These are phyloP conservation scores for Trisateles emortualis DNA, from an alignment of 2,888 invertebrate genomes.

Conservation along the genomic window DNA sequence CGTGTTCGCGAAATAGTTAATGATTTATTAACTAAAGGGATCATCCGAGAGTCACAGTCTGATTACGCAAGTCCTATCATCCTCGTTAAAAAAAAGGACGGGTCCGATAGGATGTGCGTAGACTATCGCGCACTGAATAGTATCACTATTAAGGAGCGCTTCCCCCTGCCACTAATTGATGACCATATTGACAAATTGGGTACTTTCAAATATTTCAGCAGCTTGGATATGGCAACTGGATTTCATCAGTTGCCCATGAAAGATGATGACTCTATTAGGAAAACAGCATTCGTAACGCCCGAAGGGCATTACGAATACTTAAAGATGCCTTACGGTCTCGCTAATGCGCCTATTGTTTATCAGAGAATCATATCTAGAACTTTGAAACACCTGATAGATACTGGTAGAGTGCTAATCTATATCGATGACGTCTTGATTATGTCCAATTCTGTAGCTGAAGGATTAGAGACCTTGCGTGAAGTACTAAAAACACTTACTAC, in stretches of 20 bases:
- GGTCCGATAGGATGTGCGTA: too few species aligned
- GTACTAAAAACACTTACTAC: neutral
- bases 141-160: neutral
- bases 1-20: neutral
- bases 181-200: neutral
- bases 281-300: neutral
- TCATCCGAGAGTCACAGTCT: conserved; percentile 1
- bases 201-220: neutral
- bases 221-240: too few species aligned
- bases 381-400: neutral
- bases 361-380: neutral
- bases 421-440: neutral
- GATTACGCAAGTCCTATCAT: conserved; percentile 1
- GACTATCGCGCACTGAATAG: neutral
- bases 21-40: neutral
- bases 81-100: conserved; percentile 3
- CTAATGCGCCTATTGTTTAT: neutral
- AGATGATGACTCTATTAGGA: neutral
- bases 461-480: neutral
- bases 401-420: neutral
- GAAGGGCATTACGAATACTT: neutral
- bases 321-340: neutral
- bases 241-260: neutral
- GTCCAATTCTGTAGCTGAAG: neutral
- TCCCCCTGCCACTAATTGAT: neutral